Evolutionary conservation across 2,113 vertebrate species (phyloP), one percentile per base, ranked within the genome.

Genomic region (Salminus brasiliensis): DNA sequence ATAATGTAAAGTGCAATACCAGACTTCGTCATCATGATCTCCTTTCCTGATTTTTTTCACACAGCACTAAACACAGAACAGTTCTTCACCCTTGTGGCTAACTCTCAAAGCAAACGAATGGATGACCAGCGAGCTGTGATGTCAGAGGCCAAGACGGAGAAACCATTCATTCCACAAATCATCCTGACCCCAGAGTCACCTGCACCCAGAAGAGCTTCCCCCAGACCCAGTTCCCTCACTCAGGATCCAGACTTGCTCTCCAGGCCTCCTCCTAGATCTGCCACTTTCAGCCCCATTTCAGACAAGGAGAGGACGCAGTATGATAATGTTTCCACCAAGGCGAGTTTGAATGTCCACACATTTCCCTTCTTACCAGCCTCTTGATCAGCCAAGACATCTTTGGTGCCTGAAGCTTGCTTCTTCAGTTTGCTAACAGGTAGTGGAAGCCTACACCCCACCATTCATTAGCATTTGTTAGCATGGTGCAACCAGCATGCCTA

Each of bases 321-420:
- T 63, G 66, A 75, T 11, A 78, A 86, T 72, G 84, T 82, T 18
- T 15, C 81, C 71, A 76, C 60, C 36, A 89, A 91, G 85, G 91
- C 92, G 83, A 82, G 55, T 52, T n/a, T n/a, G 45, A n/a, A 16
- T n/a, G 52, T 25, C n/a, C n/a, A n/a, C n/a, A n/a, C n/a, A n/a
- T n/a, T n/a, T n/a, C n/a, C n/a, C n/a, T n/a, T n/a, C n/a, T n/a
- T n/a, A n/a, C n/a, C n/a, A n/a, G n/a, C n/a, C n/a, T n/a, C n/a
- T n/a, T n/a, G n/a, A n/a, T n/a, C n/a, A n/a, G n/a, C n/a, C n/a
- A n/a, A n/a, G n/a, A n/a, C n/a, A n/a, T n/a, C n/a, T n/a, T n/a
- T n/a, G n/a, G n/a, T n/a, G n/a, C n/a, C n/a, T n/a, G n/a, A n/a
- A n/a, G n/a, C n/a, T n/a, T n/a, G n/a, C n/a, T n/a, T n/a, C n/a